phyloP scores from a whole-genome alignment of 2,113 vertebrate species.

The Megalops atlanticus region DNA sequence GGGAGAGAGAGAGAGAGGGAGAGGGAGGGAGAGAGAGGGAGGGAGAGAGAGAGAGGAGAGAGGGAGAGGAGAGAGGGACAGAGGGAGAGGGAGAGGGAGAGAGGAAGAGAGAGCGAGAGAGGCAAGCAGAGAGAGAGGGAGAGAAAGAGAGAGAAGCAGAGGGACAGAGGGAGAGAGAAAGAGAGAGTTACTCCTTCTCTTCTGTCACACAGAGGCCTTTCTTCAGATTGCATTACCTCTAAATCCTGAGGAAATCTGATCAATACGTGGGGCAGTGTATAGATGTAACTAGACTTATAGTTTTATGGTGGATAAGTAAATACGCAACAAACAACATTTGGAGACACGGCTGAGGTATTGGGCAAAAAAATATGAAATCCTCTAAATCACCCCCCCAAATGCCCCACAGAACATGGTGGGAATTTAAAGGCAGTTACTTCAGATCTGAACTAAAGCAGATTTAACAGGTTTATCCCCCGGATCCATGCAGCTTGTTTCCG shows the following conservation, averaged over 20 bases:
- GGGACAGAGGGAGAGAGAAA: too few species aligned
- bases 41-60: too few species aligned
- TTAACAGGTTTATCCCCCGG: neutral
- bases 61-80: too few species aligned
- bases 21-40: too few species aligned
- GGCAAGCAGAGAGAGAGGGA: too few species aligned
- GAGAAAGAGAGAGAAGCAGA: too few species aligned
- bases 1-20: neutral
- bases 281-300: neutral
- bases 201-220: neutral
- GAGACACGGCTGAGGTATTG: too few species aligned
- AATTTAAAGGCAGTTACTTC: neutral
- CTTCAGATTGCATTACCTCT: too few species aligned
- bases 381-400: neutral
- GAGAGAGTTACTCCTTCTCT: neutral
- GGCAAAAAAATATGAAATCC: too few species aligned
- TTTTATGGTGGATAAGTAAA: neutral
- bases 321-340: neutral
- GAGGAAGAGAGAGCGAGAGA: too few species aligned
- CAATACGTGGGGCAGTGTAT: neutral
- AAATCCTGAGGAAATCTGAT: too few species aligned
- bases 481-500: neutral
- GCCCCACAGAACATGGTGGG: neutral
- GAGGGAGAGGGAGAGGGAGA: too few species aligned
- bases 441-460: neutral